A percentile compares a stretch with the other conserved stretches of the same genome.
Evolutionary conservation across 2,888 invertebrate species (phyloP).

Genomic region (Caenorhabditis sinica): DNA sequence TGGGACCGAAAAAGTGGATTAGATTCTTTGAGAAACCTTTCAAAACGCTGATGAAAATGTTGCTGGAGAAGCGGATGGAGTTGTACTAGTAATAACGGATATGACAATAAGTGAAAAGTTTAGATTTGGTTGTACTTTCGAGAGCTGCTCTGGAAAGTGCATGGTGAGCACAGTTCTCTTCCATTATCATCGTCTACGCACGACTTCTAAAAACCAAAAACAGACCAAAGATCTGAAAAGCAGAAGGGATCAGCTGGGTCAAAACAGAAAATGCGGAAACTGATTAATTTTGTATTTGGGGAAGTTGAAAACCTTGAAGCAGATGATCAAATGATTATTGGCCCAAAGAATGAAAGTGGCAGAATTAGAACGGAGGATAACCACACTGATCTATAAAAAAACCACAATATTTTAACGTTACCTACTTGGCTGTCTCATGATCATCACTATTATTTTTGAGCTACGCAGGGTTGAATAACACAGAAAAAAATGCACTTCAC

Average conservation of each 20-base stretch:
- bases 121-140: constrained; percentile 21
- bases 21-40: constrained; percentile 53
- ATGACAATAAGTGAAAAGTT: background rate
- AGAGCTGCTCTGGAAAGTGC: constrained; percentile 22
- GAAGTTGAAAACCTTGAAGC: too few species aligned
- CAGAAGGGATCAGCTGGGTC: constrained; percentile 5
- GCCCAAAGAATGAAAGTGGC: too few species aligned
- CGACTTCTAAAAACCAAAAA: constrained; percentile 5
- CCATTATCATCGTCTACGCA: constrained; percentile 1
- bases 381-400: too few species aligned
- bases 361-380: too few species aligned
- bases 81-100: constrained; percentile 21
- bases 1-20: constrained; percentile 25
- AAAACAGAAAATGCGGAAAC: background rate
- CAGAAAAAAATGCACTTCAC: too few species aligned
- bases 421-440: too few species aligned
- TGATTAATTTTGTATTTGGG: background rate
- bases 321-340: too few species aligned
- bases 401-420: too few species aligned
- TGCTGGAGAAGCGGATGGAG: background rate
- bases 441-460: too few species aligned
- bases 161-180: constrained; percentile 38
- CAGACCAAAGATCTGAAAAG: background rate
- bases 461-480: too few species aligned
- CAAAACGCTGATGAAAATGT: constrained; percentile 26